These are phyloP conservation scores for Clarias magur DNA, from an alignment of 2,113 vertebrate species.

Conservation along the genomic window DNA sequence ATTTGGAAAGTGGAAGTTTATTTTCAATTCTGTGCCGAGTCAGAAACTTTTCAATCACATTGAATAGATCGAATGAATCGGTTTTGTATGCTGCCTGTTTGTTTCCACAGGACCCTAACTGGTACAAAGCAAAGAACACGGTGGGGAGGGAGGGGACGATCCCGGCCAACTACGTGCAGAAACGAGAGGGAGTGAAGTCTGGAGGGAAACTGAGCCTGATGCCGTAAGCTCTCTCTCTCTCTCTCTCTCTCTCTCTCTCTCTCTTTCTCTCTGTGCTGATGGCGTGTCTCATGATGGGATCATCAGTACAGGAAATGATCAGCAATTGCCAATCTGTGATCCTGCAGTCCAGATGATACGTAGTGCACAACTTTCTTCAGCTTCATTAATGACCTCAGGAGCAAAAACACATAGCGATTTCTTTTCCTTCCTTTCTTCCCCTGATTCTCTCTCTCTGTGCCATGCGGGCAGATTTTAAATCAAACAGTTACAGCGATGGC, in stretches of 20 bases:
- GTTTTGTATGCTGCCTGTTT: background rate
- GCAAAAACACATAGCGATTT: background rate
- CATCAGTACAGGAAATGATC: constrained; percentile 27
- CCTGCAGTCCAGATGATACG: background rate
- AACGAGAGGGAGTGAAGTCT: constrained; percentile 88
- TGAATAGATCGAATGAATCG: background rate
- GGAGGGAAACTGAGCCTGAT: constrained; percentile 94
- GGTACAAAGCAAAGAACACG: constrained; percentile 96
- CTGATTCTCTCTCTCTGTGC: constrained; percentile 42
- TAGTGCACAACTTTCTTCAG: background rate
- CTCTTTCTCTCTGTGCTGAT: background rate
- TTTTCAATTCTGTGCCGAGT: background rate
- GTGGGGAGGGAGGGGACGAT: constrained; percentile 90
- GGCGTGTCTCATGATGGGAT: background rate
- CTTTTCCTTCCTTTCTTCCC: background rate
- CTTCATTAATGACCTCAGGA: constrained; percentile 20
- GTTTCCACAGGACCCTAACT: constrained; percentile 86
- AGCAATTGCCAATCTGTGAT: constrained; percentile 8
- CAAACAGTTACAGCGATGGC: background rate
- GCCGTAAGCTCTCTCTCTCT: constrained; percentile 85
- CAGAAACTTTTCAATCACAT: background rate
- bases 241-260: too few relatives aligned
- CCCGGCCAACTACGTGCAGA: constrained; percentile 95
- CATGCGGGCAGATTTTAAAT: background rate
- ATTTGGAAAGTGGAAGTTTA: background rate